Evolutionary conservation across 2,797 vertebrate species (phyloP), one percentile per base, ranked within the genome.

Genomic region (Taeniopygia guttata): DNA sequence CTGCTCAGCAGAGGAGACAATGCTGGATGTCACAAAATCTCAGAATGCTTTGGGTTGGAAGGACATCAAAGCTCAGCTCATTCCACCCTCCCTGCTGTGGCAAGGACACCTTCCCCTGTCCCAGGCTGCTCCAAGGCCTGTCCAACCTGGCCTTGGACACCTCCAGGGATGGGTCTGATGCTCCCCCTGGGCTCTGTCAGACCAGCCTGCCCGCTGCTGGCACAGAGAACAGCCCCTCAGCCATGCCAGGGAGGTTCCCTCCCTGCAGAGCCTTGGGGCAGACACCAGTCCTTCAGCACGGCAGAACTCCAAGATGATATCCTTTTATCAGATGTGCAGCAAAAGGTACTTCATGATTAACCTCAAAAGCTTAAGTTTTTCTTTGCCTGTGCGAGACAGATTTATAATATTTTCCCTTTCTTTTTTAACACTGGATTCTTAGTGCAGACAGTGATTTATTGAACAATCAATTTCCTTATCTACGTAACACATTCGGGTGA

Each of bases 401-500:
- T 98, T 97, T 97, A 98, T 98, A 96, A 96, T 97, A 95, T 98
- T 95, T 98, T 16, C 79, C 17, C 56, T 79, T 68, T 72, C 95
- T 97, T 93, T 97, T 95, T 94, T 92, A 94, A 76, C 78, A 87
- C 98, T 80, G 94, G 97, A 96, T 98, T 97, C 98, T 96, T 95
- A 94, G 94, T 82, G 90, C 97, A 97, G 98, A 95, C 95, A 96
- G 94, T 97, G 98, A 99, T 98, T 98, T 98, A 99, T 97, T 98
- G 98, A 98, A 98, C 98, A 98, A 98, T 99, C 98, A 98, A 99
- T 99, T 97, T 95, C 98, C 98, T 99, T 98, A 98, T 98, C 98
- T 98, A 98, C 86, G 97, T 98, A 98, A 98, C 98, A 98, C 98
- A 98, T 97, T 98, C 97, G 97, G 98, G 98, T 94, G 97, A 98